Base-by-base conservation (phyloP, 2,888 invertebrate genomes). In the Megastigmus dorsalis region DNA sequence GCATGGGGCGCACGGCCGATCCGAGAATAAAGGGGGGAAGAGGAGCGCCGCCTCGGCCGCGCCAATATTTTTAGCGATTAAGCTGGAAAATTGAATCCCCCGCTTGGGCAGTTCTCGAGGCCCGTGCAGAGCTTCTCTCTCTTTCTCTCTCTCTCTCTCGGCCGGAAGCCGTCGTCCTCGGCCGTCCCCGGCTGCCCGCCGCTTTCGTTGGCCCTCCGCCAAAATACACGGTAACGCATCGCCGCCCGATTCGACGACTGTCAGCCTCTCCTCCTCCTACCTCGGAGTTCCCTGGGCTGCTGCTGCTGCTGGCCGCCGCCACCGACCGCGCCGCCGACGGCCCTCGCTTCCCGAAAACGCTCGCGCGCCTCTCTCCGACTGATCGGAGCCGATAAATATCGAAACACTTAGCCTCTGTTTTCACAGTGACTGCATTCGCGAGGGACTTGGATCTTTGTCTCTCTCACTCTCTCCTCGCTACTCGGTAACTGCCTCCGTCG, bases 301-400 rank as follows among this genome's bases (percentile, higher is more conserved):
- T 20, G n/a, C 33, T 28, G 63, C 70, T 74, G 76, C 70, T 70
- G 60, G 73, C 68, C 74, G n/a, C n/a, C n/a, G n/a, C n/a, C n/a
- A n/a, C n/a, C n/a, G n/a, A n/a, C n/a, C n/a, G n/a, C n/a, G n/a
- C n/a, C n/a, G n/a, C n/a, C n/a, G n/a, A n/a, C n/a, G n/a, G n/a
- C 72, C 77, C 75, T 75, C 68, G 60, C 43, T 55, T 59, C 77
- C n/a, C 74, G 43, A 36, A 59, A 59, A 28, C 59, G 41, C 36
- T 23, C 13, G 33, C 15, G 30, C 20, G n/a, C n/a, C n/a, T n/a
- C n/a, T n/a, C n/a, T n/a, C n/a, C n/a, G n/a, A n/a, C n/a, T n/a
- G n/a, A n/a, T n/a, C 43, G 15, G 28, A 81, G 80, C 81, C 84
- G 82, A 86, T 86, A 86, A 86, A 86, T 86, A 86, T 85, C 83